These are phyloP conservation scores for Hesperophylax magnus DNA, from an alignment of 1,140 invertebrate genomes.

Conservation along the genomic window DNA sequence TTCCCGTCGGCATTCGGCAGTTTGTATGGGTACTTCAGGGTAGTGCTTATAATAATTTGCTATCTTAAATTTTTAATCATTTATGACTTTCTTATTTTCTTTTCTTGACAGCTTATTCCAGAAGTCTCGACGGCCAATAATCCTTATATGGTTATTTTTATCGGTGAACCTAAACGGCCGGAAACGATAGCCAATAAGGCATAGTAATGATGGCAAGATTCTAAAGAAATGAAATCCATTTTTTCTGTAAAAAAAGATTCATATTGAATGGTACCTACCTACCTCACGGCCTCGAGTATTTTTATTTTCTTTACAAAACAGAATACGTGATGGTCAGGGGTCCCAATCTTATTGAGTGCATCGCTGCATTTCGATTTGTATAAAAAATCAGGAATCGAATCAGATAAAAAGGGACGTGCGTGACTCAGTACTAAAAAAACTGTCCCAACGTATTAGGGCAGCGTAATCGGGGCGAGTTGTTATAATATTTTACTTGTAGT, in stretches of 20 bases:
- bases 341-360: slow-evolving; percentile 15
- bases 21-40: too few species aligned
- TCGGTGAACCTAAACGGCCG: too few species aligned
- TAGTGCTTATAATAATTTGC: too few species aligned
- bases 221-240: too few species aligned
- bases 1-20: too few species aligned
- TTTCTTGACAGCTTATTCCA: too few species aligned
- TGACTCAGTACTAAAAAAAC: slow-evolving; percentile 23
- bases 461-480: background rate
- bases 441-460: slow-evolving; percentile 31
- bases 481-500: background rate
- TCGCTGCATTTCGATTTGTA: background rate
- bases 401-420: slow-evolving; percentile 17
- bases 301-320: slow-evolving; percentile 3
- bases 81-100: too few species aligned
- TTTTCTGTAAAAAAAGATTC: background rate
- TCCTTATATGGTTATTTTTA: too few species aligned
- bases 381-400: slow-evolving; percentile 32
- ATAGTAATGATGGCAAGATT: too few species aligned
- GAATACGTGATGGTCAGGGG: slow-evolving; percentile 1
- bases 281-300: background rate
- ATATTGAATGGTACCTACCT: background rate
- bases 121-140: too few species aligned
- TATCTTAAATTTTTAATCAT: too few species aligned
- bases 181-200: too few species aligned